These are phyloP conservation scores for Neria commutata DNA, from an alignment of 2,888 invertebrate genomes.

Conservation along the genomic window DNA sequence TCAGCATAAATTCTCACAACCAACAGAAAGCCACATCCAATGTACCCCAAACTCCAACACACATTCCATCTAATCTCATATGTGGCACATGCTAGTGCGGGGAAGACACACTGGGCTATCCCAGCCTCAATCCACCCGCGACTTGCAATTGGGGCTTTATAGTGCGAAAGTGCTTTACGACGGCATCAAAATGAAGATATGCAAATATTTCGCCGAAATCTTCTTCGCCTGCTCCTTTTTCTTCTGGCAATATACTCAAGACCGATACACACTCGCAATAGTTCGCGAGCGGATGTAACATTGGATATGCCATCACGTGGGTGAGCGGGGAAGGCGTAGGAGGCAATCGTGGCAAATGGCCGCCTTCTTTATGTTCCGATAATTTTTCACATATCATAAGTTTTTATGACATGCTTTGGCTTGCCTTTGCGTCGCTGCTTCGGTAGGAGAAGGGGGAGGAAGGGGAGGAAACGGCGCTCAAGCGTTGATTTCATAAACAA, in stretches of 20 bases:
- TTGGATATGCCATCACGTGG: neutral
- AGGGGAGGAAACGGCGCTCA: too few relatives aligned
- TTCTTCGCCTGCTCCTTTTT: too few relatives aligned
- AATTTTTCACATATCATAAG: conserved; percentile 56
- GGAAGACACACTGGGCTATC: too few relatives aligned
- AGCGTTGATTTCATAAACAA: too few relatives aligned
- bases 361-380: conserved; percentile 30
- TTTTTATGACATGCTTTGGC: conserved; percentile 49
- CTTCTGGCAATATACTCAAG: too few relatives aligned
- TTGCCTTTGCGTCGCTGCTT: conserved; percentile 11
- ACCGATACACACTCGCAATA: neutral
- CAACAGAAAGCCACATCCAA: too few relatives aligned
- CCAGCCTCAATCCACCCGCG: neutral
- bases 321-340: conserved; percentile 36
- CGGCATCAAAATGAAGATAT: neutral
- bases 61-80: too few relatives aligned
- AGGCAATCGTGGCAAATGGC: conserved; percentile 42
- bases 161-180: neutral
- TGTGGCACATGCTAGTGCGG: too few relatives aligned
- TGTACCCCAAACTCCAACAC: too few relatives aligned
- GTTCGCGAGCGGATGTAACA: neutral
- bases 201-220: neutral
- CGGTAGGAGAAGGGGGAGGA: too few relatives aligned
- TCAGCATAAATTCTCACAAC: too few relatives aligned
- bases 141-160: neutral